Evolutionary conservation across 2,797 vertebrate species (phyloP), one percentile per base, ranked within the genome.

Genomic region (Botia kubotai): DNA sequence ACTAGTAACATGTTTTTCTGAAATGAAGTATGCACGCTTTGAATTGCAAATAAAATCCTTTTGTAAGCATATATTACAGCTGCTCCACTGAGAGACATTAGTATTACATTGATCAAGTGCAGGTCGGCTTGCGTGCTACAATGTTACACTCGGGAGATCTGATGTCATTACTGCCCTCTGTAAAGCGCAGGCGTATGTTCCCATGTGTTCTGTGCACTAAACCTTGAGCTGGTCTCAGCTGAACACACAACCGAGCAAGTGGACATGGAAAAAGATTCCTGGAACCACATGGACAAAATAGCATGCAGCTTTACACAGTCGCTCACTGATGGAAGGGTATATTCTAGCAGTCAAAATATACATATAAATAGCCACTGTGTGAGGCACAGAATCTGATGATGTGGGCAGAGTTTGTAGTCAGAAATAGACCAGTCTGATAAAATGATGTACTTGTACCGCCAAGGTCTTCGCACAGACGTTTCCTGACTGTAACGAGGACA

Each of bases 361-460:
- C 66, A 39, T 29, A 60, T 46, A 80, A 65, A 76, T 72, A 63
- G 36, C 62, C 72, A 60, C 78, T 52, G 52, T 65, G 62, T 50
- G 63, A 72, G 46, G 65, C n/a, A 69, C 12, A 43, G 57, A 62
- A 71, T 60, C 57, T 79, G 79, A 84, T 70, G 75, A 77, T 63
- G 66, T 79, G 50, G 53, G 39, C 26, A 68, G 36, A 50, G 36
- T 79, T 48, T 82, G 19, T 19, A 66, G 36, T 75, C 67, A 29
- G 43, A 53, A 72, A 80, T 36, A 72, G 72, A 75, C 57, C 63
- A 67, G 70, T 58, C 71, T 55, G 79, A 74, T 84, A 69, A 72
- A 81, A 75, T 75, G n/a, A 58, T 55, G 65, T 63, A 52, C 43
- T 60, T 65, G 65, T 46, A 57, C 52, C 43, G 66, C 62, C 48